Base-by-base conservation (phyloP, 2,888 invertebrate species). In the Hirtodrosophila cameraria region DNA sequence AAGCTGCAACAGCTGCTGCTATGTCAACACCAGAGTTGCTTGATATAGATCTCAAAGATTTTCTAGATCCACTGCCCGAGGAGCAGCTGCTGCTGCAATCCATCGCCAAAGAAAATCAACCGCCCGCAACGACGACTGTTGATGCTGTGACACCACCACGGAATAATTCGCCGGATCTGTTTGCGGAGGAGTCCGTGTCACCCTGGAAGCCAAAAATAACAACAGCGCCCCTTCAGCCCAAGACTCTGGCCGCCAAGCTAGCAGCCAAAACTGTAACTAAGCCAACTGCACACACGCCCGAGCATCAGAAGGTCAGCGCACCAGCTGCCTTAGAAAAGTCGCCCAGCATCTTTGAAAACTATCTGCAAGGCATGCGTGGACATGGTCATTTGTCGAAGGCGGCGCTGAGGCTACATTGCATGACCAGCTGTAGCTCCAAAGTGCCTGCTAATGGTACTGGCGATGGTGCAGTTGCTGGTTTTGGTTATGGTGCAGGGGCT, bases 1-100 rank as follows among this genome's bases (percentile, higher is more conserved):
- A 42, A 12, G 8, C 11, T 12, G 11, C 5, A 9, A 28, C 48
- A 16, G 27, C 36, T 5, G 12, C 16, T 1, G 28, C 12, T 8
- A 8, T 38, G 25, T 38, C 38, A 30, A 59, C 59, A 7, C 52
- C 66, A 1, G 62, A 66, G 9, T 55, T 13, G 3, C 35, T 80
- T 1, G 74, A 77, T 7, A 91, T 93, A 27, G 92, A 92, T 48
- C 86, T 92, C 33, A 90, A 91, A 42, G 91, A 91, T 64, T 91
- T 93, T 58, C 90, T 92, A 30, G 92, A 92, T 58, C 91, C 92
- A 36, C 92, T 92, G 83, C 91, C 91, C 18, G 92, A 88, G 25
- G 88, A 89, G 57, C 28, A 89, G 35, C 59, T 80, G 64, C 31
- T 86, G 7, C 18, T 31, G 11, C 9, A 59, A 33, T 46, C 16